Evolutionary conservation across 2,113 vertebrate species (phyloP).

Genomic region (Engystomops pustulosus): DNA sequence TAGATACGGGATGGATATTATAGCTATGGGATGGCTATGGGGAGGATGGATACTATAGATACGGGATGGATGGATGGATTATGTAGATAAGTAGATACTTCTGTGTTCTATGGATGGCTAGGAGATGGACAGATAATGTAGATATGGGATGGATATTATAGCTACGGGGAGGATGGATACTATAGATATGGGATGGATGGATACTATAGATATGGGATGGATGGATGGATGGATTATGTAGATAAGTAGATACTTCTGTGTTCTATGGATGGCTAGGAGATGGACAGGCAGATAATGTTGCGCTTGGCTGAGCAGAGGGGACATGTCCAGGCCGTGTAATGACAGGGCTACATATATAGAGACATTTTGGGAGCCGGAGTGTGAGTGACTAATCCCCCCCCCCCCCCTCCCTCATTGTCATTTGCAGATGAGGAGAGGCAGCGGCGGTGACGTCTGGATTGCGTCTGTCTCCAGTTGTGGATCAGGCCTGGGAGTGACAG

Average conservation of each 20-base stretch:
- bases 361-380: neutral
- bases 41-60: neutral
- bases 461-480: constrained; percentile 42
- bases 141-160: constrained; percentile 24
- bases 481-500: constrained; percentile 53
- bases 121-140: neutral
- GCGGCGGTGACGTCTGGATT: constrained; percentile 23
- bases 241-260: neutral
- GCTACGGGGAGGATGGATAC: too few species aligned
- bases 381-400: constrained; percentile 39
- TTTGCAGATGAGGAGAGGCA: constrained; percentile 41
- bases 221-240: too few species aligned
- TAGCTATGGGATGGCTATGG: too few species aligned
- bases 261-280: neutral
- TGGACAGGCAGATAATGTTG: neutral
- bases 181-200: too few species aligned
- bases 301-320: neutral
- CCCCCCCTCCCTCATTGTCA: constrained; percentile 40
- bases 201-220: too few species aligned
- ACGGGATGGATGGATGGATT: neutral
- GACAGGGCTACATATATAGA: neutral
- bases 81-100: constrained; percentile 1
- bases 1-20: constrained; percentile 5
- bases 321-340: neutral
- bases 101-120: too few species aligned